Evolutionary conservation across 1,140 invertebrate genomes (phyloP).

Genomic region (Contarinia nasturtii): DNA sequence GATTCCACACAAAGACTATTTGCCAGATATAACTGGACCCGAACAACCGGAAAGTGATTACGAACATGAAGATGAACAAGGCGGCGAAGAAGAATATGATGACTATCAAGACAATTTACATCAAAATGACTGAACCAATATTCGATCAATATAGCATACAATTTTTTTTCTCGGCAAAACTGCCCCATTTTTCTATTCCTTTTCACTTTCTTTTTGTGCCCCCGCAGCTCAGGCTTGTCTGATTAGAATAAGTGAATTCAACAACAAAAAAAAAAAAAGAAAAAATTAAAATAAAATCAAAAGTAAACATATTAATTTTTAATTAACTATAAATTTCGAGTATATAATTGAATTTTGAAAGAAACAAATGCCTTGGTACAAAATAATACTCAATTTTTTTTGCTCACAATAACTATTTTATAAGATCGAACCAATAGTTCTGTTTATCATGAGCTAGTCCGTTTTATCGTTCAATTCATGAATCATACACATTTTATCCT

Average conservation of each 20-base stretch:
- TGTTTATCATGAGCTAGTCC: too few relatives aligned
- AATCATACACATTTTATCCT: too few relatives aligned
- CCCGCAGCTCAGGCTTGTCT: not conserved
- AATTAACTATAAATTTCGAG: too few relatives aligned
- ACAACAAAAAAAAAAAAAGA: not conserved
- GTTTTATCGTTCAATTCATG: too few relatives aligned
- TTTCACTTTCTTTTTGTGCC: not conserved
- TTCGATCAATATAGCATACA: not conserved
- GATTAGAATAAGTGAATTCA: not conserved
- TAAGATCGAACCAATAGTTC: too few relatives aligned
- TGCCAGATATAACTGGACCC: conserved; percentile 21
- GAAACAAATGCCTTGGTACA: too few relatives aligned
- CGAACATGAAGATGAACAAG: conserved; percentile 18
- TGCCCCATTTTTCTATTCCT: not conserved
- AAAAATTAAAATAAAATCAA: too few relatives aligned
- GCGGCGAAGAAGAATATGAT: conserved; percentile 24
- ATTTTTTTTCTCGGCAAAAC: not conserved
- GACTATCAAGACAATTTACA: conserved; percentile 26
- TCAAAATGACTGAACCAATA: conserved; percentile 16
- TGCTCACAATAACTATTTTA: too few relatives aligned
- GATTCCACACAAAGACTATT: conserved; percentile 23
- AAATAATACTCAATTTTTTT: too few relatives aligned
- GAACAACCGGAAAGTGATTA: conserved; percentile 18
- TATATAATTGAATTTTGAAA: too few relatives aligned
- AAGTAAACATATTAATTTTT: too few relatives aligned